Evolutionary conservation across 92 coral and sea anemone genomes (phyloP).

Genomic region (Plumapathes pennacea): DNA sequence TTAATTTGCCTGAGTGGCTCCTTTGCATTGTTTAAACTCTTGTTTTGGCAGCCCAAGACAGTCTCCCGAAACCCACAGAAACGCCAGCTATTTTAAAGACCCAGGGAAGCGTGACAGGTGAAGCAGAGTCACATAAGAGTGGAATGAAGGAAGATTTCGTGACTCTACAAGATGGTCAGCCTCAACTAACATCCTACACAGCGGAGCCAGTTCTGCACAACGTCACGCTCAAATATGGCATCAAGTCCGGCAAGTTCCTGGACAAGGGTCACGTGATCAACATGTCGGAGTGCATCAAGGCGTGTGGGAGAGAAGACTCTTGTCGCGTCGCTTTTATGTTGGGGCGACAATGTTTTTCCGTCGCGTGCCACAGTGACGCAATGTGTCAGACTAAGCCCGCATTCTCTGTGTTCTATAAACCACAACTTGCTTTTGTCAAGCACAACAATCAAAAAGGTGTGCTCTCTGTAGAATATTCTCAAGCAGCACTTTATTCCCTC

Average conservation of each 20-base stretch:
- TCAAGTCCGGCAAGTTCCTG: conserved; percentile 78
- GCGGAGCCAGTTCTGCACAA: conserved; percentile 65
- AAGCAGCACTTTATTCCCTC: too few species aligned
- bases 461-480: too few species aligned
- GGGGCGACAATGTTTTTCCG: conserved; percentile 87
- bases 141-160: conserved; percentile 58
- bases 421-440: conserved; percentile 77
- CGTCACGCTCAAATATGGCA: conserved; percentile 74
- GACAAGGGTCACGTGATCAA: conserved; percentile 68
- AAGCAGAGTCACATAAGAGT: too few species aligned
- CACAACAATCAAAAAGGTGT: too few species aligned
- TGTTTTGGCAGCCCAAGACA: conserved; percentile 6
- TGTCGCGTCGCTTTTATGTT: conserved; percentile 95
- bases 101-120: too few species aligned
- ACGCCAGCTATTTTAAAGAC: too few species aligned
- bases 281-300: conserved; percentile 71
- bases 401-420: conserved; percentile 74
- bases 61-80: neutral
- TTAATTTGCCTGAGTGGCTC: too few species aligned
- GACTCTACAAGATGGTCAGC: conserved; percentile 48
- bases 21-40: too few species aligned
- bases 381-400: conserved; percentile 84
- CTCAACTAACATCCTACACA: conserved; percentile 54
- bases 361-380: conserved; percentile 64
- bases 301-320: conserved; percentile 70